Evolutionary conservation across 2,113 vertebrate genomes (phyloP).

Genomic region (Oncorhynchus clarkii): DNA sequence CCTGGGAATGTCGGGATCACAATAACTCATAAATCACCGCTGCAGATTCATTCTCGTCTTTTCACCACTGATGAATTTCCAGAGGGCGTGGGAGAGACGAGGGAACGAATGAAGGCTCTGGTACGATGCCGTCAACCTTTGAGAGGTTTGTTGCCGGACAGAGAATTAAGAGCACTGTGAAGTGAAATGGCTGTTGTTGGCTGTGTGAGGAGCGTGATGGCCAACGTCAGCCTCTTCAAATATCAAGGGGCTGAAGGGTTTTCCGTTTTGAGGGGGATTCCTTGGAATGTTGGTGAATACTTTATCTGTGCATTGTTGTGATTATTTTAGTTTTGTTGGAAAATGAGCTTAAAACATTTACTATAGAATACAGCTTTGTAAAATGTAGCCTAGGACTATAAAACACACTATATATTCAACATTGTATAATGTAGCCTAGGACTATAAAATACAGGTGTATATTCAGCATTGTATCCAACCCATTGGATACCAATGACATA

Average conservation of each 20-base stretch:
- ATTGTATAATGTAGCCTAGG: too few relatives aligned
- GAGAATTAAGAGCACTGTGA: not conserved
- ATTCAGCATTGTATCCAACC: too few relatives aligned
- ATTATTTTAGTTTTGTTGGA: too few relatives aligned
- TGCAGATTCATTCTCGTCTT: constrained; percentile 56
- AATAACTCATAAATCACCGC: constrained; percentile 74
- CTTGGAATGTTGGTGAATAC: not conserved
- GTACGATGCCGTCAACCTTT: not conserved
- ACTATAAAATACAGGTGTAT: too few relatives aligned
- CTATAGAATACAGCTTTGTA: too few relatives aligned
- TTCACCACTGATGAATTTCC: constrained; percentile 67
- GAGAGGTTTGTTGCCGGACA: not conserved
- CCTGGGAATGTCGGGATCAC: constrained; percentile 62
- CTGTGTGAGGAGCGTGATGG: not conserved
- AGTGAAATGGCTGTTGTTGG: not conserved
- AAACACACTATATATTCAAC: too few relatives aligned
- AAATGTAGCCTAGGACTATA: too few relatives aligned
- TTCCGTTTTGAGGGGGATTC: not conserved
- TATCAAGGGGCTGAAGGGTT: not conserved
- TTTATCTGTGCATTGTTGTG: too few relatives aligned
- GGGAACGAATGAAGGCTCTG: not conserved
- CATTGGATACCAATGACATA: too few relatives aligned
- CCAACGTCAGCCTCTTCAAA: constrained; percentile 1
- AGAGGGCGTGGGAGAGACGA: constrained; percentile 40
- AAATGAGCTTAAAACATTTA: too few relatives aligned